Percentiles rank a stretch among this genome's conserved stretches.
Evolutionary conservation across 2,797 vertebrate species (phyloP).

Genomic region (Amphiprion clarkii): DNA sequence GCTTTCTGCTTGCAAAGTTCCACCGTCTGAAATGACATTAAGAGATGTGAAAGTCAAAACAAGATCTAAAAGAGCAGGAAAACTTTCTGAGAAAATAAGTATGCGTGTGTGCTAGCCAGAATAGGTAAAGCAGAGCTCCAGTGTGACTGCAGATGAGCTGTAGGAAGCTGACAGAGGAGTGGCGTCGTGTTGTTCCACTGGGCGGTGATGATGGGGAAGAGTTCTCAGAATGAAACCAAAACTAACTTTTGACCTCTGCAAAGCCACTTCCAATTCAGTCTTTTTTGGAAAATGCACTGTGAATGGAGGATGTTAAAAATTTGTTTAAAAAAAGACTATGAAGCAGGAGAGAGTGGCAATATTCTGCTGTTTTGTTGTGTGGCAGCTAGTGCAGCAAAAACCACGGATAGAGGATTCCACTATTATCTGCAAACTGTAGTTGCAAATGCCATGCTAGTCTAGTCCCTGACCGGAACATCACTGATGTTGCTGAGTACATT

Average conservation of each 20-base stretch:
- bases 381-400: conserved; percentile 1
- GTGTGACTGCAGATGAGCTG: not conserved
- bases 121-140: not conserved
- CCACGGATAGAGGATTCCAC: not conserved
- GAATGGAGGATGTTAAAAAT: too few species aligned
- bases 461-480: too few species aligned
- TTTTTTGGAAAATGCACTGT: not conserved
- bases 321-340: not conserved
- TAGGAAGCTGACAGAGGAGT: not conserved
- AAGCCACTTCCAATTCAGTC: not conserved
- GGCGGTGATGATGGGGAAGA: not conserved
- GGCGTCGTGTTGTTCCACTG: not conserved
- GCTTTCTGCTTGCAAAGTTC: conserved; percentile 2
- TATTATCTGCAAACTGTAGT: not conserved
- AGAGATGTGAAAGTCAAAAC: not conserved
- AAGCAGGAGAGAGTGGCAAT: not conserved
- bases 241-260: not conserved
- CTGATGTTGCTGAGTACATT: too few species aligned
- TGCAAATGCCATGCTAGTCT: conserved; percentile 4
- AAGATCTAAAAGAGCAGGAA: conserved; percentile 21
- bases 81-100: conserved; percentile 1
- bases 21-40: conserved; percentile 11
- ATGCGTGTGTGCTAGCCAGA: not conserved
- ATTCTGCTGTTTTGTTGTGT: conserved; percentile 7
- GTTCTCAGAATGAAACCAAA: not conserved